phyloP scores from a whole-genome alignment of 2,888 invertebrate genomes.

The Cataglyphis albicans region DNA sequence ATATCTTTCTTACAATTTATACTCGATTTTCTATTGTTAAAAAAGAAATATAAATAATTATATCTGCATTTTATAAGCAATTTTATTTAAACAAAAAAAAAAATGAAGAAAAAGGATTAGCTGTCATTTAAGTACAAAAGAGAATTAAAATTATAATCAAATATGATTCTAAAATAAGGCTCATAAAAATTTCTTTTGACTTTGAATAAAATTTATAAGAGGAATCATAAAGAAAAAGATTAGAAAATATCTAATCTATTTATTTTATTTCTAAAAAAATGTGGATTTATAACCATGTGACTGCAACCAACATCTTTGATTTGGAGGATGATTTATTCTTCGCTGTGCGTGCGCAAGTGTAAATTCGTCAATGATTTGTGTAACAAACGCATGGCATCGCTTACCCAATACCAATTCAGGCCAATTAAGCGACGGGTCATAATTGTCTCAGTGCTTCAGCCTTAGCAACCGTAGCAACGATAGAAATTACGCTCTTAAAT shows the following conservation, averaged over 20 bases:
- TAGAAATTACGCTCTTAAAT: constrained; percentile 52
- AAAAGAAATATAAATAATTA: not conserved
- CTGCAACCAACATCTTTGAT: not conserved
- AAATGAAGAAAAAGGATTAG: not conserved
- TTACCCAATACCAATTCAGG: constrained; percentile 83
- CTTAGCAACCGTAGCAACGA: constrained; percentile 49
- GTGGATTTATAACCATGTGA: not conserved
- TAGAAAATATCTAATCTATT: constrained; percentile 39
- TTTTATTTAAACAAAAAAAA: constrained; percentile 5
- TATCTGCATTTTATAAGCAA: not conserved
- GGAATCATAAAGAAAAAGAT: not conserved
- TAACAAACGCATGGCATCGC: constrained; percentile 66
- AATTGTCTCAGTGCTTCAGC: constrained; percentile 80
- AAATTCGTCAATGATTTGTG: constrained; percentile 62
- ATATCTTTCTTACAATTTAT: not conserved
- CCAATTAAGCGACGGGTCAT: constrained; percentile 83
- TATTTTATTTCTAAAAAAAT: constrained; percentile 7
- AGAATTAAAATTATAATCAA: constrained; percentile 1
- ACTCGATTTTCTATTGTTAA: not conserved
- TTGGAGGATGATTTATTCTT: constrained; percentile 45
- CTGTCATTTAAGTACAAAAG: not conserved
- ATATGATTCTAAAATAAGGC: not conserved
- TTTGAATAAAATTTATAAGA: too few species aligned
- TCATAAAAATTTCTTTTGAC: not conserved
- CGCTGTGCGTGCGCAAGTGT: not conserved